A percentile compares a stretch with the other conserved stretches of the same genome.
These are phyloP conservation scores for Butastur rufipennis DNA, from an alignment of 2,113 vertebrate species.

Conservation along the genomic window DNA sequence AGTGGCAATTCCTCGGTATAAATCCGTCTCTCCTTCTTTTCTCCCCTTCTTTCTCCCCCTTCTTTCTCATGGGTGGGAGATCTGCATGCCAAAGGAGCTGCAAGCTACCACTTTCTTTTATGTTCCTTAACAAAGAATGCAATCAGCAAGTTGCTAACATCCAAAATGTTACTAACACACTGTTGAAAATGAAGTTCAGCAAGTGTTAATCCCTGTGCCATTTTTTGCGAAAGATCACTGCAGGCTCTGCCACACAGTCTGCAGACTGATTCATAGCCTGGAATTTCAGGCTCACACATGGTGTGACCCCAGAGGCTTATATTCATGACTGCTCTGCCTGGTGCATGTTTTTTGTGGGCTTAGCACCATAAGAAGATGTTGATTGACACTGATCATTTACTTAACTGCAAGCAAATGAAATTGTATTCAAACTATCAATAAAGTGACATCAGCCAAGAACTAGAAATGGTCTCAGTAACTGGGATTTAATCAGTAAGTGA, in stretches of 20 bases:
- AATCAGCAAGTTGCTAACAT: background rate
- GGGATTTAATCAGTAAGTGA: background rate
- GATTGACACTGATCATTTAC: background rate
- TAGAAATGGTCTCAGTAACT: background rate
- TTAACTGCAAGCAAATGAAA: background rate
- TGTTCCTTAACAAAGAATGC: background rate
- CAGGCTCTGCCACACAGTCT: background rate
- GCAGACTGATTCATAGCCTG: slow-evolving; percentile 24
- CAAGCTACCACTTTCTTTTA: background rate
- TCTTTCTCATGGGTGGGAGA: background rate
- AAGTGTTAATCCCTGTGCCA: background rate
- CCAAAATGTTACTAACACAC: background rate
- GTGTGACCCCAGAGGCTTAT: background rate
- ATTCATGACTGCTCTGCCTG: background rate
- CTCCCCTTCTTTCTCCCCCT: too few species aligned
- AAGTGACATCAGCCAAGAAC: background rate
- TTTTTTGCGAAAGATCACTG: background rate
- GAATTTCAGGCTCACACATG: background rate
- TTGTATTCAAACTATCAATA: background rate
- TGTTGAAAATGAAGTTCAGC: background rate
- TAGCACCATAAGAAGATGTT: background rate
- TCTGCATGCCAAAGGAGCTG: background rate
- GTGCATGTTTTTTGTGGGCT: background rate
- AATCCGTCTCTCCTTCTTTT: background rate
- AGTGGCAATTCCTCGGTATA: background rate